A percentile compares a stretch with the other conserved stretches of the same genome.
These are phyloP conservation scores for Chondrosia reniformis DNA, from an alignment of 37 sponge, comb jelly and placozoan genomes.

Conservation along the genomic window DNA sequence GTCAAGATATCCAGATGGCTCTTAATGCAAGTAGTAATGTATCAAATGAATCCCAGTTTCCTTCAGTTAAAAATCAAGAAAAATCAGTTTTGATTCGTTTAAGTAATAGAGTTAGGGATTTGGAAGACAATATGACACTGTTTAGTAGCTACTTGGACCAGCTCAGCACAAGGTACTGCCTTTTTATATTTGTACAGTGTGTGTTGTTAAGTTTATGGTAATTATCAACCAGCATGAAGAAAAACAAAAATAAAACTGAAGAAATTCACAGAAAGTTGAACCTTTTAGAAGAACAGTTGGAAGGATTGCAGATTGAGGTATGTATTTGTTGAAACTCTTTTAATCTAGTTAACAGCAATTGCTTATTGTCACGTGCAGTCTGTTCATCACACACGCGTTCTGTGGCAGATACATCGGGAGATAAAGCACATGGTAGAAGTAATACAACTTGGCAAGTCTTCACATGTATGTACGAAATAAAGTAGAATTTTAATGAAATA, in stretches of 20 bases:
- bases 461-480: no score
- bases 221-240: constrained; percentile 47
- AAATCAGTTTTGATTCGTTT: constrained; percentile 76
- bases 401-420: neutral
- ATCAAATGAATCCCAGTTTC: no score
- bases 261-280: constrained; percentile 29
- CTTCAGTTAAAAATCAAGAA: constrained; percentile 36
- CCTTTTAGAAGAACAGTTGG: neutral
- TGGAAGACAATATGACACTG: constrained; percentile 76
- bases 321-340: no score
- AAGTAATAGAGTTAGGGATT: constrained; percentile 68
- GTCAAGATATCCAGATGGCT: no score
- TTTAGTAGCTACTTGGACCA: constrained; percentile 80
- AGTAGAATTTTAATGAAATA: no score
- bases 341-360: no score
- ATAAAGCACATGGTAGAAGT: neutral
- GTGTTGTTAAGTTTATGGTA: neutral
- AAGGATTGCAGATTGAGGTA: neutral
- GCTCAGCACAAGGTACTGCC: constrained; percentile 55
- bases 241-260: constrained; percentile 71
- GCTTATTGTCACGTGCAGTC: no score
- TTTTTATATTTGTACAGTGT: neutral
- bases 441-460: no score
- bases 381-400: neutral
- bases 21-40: no score